These are phyloP conservation scores for Etheostoma cragini DNA, from an alignment of 2,113 vertebrate species.

Conservation along the genomic window DNA sequence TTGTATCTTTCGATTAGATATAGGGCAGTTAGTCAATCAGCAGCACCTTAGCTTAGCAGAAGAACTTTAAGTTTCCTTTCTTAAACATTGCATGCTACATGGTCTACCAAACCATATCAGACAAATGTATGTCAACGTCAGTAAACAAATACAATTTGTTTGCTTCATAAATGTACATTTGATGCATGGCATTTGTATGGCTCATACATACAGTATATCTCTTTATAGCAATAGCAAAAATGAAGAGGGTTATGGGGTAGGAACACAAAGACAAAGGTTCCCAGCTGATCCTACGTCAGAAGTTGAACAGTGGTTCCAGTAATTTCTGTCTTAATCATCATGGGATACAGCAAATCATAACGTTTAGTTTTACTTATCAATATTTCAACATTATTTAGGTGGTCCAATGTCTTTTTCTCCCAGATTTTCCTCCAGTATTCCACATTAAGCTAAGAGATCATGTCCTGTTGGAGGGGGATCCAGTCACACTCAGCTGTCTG, in stretches of 20 bases:
- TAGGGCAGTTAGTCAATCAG: background rate
- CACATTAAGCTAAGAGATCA: slow-evolving; percentile 98
- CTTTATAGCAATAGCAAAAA: background rate
- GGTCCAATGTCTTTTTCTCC: slow-evolving; percentile 3
- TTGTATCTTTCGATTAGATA: background rate
- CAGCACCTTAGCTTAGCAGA: background rate
- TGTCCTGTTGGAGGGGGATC: slow-evolving; percentile 94
- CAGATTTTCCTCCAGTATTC: slow-evolving; percentile 96
- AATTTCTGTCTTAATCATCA: background rate
- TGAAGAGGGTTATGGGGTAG: background rate
- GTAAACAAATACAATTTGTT: background rate
- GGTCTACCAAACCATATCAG: background rate
- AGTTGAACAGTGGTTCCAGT: background rate
- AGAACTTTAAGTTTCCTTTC: background rate
- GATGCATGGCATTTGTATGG: background rate
- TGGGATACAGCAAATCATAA: background rate
- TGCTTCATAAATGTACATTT: background rate
- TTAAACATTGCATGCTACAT: background rate
- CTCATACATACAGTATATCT: background rate
- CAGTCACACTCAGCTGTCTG: slow-evolving; percentile 94
- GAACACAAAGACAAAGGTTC: background rate
- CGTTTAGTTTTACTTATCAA: background rate
- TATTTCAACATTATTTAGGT: background rate
- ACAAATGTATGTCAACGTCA: background rate
- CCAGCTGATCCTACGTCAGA: background rate